Conservation (phyloP, 2,888 invertebrate genomes). For the Sphaeridia pumilis region DNA sequence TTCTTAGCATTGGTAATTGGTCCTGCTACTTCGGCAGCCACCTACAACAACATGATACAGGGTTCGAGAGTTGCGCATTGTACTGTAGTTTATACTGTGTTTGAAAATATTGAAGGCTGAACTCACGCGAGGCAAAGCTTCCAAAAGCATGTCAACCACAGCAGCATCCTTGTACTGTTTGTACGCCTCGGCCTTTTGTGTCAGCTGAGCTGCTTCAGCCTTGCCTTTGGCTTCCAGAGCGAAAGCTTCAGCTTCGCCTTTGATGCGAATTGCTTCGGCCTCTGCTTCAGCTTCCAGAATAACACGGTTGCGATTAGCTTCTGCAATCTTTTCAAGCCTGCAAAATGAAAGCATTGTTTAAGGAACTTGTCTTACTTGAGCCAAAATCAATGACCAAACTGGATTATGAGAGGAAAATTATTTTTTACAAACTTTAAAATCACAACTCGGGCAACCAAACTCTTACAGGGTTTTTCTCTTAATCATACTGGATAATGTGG, state of each 20-base stretch:
- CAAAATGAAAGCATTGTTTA: no score
- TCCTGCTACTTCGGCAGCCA: constrained; percentile 92
- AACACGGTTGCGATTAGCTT: constrained; percentile 75
- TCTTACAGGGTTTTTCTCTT: background rate
- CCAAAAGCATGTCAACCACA: constrained; percentile 92
- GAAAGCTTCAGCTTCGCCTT: constrained; percentile 80
- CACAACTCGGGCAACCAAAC: background rate
- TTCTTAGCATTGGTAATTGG: constrained; percentile 89
- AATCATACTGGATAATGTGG: background rate
- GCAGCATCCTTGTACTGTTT: constrained; percentile 91
- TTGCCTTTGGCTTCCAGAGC: constrained; percentile 88
- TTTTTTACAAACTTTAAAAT: no score
- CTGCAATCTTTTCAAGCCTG: constrained; percentile 81
- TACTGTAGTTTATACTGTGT: no score
- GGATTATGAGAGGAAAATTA: no score
- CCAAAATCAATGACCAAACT: no score
- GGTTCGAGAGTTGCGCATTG: no score
- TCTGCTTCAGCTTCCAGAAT: constrained; percentile 94
- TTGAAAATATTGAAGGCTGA: no score
- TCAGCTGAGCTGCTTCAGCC: constrained; percentile 95
- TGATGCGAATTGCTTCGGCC: constrained; percentile 73
- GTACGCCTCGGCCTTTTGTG: constrained; percentile 94
- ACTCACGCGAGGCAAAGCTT: constrained; percentile 92
- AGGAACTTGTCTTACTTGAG: no score
- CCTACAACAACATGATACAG: no score